Evolutionary conservation across 2,888 invertebrate species (phyloP).

Genomic region (Anarsia innoxiella): DNA sequence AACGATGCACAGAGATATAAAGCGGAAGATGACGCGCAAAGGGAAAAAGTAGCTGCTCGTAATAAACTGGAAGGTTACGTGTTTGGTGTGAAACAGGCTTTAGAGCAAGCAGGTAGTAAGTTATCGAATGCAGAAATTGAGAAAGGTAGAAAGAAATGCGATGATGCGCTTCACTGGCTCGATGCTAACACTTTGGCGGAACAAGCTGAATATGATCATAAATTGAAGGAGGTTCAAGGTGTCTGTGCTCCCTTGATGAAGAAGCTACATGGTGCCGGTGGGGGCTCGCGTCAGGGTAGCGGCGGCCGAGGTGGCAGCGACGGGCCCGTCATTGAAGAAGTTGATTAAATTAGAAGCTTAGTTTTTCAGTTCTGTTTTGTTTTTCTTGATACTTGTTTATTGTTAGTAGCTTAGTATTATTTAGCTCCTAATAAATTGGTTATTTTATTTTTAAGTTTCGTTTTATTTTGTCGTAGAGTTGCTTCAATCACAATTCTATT

Average conservation of each 20-base stretch:
- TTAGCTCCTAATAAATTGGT: too few relatives aligned
- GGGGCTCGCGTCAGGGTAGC: constrained; percentile 18
- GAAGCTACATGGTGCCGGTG: constrained; percentile 54
- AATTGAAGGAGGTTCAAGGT: constrained; percentile 39
- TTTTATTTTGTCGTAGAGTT: too few relatives aligned
- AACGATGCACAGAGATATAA: constrained; percentile 82
- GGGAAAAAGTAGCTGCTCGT: constrained; percentile 78
- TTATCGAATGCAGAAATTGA: constrained; percentile 76
- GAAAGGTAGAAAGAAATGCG: constrained; percentile 65
- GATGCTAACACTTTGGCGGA: constrained; percentile 80
- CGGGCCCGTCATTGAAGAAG: constrained; percentile 75
- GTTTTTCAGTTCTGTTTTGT: too few relatives aligned
- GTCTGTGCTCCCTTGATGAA: constrained; percentile 75
- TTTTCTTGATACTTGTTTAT: constrained; percentile 13
- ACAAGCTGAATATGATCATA: constrained; percentile 79
- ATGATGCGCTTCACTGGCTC: constrained; percentile 78
- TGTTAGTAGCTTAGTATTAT: not conserved
- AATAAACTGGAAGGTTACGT: constrained; percentile 83
- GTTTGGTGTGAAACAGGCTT: constrained; percentile 79
- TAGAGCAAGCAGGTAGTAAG: constrained; percentile 75
- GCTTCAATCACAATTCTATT: too few relatives aligned
- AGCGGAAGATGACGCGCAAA: constrained; percentile 80
- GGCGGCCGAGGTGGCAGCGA: constrained; percentile 20
- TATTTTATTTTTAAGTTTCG: too few relatives aligned
- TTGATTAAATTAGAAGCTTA: constrained; percentile 71